Conservation (phyloP, 2,797 vertebrate species). For the Artibeus jamaicensis region DNA sequence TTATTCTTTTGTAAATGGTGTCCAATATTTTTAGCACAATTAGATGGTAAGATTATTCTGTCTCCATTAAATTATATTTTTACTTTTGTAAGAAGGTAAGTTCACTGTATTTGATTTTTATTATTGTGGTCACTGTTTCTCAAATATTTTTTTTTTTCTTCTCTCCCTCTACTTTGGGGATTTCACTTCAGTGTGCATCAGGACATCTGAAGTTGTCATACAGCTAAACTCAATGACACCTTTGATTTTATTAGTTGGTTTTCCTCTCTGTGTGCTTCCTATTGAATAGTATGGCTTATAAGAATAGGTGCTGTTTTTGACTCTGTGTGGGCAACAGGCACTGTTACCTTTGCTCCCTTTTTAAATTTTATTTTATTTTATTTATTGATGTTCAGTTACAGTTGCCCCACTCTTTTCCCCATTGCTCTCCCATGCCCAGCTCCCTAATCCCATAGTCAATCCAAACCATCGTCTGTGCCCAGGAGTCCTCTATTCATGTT, state of each 20-base stretch:
- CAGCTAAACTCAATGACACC: background rate
- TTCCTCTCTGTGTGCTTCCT: background rate
- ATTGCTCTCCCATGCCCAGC: no score
- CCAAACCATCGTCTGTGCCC: no score
- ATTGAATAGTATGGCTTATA: background rate
- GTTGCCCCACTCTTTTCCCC: no score
- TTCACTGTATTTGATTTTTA: background rate
- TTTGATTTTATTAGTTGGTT: background rate
- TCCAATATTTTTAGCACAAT: background rate
- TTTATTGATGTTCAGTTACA: no score
- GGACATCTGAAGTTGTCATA: background rate
- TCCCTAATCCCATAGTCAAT: no score
- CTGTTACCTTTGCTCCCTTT: background rate
- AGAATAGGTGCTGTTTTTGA: background rate
- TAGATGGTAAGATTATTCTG: background rate
- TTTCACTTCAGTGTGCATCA: background rate
- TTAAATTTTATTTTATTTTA: no score
- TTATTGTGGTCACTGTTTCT: background rate
- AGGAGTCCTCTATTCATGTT: no score
- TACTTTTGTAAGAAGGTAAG: background rate
- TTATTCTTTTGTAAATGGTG: background rate
- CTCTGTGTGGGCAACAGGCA: background rate
- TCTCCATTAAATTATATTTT: background rate
- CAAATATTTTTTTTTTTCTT: background rate
- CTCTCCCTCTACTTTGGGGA: background rate